Evolutionary conservation across 2,888 invertebrate species (phyloP), one percentile per base, ranked within the genome.

Genomic region (Tachystola acroxantha): DNA sequence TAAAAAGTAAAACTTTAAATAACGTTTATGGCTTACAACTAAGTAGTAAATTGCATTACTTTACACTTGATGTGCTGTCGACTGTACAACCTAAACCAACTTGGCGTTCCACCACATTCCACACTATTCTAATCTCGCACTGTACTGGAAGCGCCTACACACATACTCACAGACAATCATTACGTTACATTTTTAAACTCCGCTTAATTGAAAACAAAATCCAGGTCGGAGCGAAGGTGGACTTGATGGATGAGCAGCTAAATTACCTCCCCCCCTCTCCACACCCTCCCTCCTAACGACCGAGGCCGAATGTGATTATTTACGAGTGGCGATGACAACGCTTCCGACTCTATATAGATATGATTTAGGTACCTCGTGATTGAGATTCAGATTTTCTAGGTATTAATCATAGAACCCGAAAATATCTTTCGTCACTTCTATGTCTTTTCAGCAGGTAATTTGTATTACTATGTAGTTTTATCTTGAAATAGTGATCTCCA

Each of bases 241-340:
- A 65, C 68, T 64, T 72, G 73, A 82, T 76, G 74, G 80, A 81
- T 77, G 82, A 72, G 66, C 66, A 62, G 57, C 74, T 70, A 78
- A 79, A 78, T 78, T 76, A 75, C 71, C 62, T 57, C 61, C 57
- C 41, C 46, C 43, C 49, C 50, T 54, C 44, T 36, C 39, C 38
- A 36, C 42, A 40, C 53, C 49, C 46, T 39, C 36, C 39, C 39
- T 45, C 40, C 39, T 80, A 79, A 79, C 76, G 78, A 78, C 68
- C 61, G 49, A 63, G 67, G 70, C 64, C 65, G 66, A 69, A 72
- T 73, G 74, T 59, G 68, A 78, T 77, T 78, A 82, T 81, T 81
- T 80, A 81, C 76, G 70, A 41, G 53, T 47, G 37, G 62, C 53
- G 82, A 69, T 72, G 84, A 84, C 82, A 84, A 71, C 68, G 58